A percentile compares a stretch with the other conserved stretches of the same genome.
These are phyloP conservation scores for Parelbella ahira DNA, from an alignment of 2,888 invertebrate genomes.

Conservation along the genomic window DNA sequence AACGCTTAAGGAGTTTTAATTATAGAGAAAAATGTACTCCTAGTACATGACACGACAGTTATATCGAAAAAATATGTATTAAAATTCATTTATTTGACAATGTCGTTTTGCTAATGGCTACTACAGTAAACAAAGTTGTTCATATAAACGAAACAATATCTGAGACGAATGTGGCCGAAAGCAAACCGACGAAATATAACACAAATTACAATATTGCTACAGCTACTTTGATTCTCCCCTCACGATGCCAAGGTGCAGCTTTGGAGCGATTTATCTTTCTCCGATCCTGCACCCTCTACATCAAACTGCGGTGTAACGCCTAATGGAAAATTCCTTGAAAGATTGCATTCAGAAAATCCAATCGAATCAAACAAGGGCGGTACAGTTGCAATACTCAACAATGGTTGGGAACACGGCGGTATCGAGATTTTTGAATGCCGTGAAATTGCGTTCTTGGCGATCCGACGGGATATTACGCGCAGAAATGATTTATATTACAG, in stretches of 20 bases:
- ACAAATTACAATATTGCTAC: slow-evolving; percentile 9
- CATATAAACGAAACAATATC: too few species aligned
- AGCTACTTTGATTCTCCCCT: too few species aligned
- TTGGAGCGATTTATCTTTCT: slow-evolving; percentile 17
- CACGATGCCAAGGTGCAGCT: slow-evolving; percentile 18
- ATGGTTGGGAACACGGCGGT: slow-evolving; percentile 27
- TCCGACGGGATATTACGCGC: slow-evolving; percentile 39
- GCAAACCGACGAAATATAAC: too few species aligned
- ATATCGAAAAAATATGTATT: too few species aligned
- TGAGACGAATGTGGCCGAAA: too few species aligned
- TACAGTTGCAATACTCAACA: slow-evolving; percentile 28
- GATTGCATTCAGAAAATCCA: slow-evolving; percentile 53
- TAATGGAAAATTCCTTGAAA: slow-evolving; percentile 43
- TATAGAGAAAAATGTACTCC: too few species aligned
- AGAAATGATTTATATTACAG: slow-evolving; percentile 43
- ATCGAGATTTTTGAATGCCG: slow-evolving; percentile 48
- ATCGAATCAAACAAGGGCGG: slow-evolving; percentile 39
- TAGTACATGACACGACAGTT: too few species aligned
- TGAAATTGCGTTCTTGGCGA: slow-evolving; percentile 48
- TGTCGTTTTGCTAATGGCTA: too few species aligned
- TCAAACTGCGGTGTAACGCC: slow-evolving; percentile 18
- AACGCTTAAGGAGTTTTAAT: too few species aligned
- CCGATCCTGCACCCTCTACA: slow-evolving; percentile 20
- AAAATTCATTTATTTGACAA: too few species aligned
- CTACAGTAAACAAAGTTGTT: too few species aligned